phyloP scores from a whole-genome alignment of 2,888 invertebrate genomes.

The Agonopterix heracliana region DNA sequence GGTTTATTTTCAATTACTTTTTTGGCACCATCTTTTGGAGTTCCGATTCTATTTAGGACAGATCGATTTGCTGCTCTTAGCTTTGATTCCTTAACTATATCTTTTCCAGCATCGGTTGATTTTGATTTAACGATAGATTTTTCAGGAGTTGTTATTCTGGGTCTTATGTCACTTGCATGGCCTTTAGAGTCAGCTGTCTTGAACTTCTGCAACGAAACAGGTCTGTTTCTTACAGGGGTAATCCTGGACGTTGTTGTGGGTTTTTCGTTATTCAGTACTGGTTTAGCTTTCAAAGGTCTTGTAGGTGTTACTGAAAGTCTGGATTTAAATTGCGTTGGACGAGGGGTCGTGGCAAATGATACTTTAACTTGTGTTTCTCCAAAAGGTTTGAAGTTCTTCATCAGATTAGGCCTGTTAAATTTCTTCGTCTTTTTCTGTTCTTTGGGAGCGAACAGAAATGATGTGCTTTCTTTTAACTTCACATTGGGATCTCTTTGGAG shows the following conservation, averaged over 20 bases:
- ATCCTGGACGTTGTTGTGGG: not conserved
- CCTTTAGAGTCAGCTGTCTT: slow-evolving; percentile 11
- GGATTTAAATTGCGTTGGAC: not conserved
- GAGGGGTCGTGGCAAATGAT: slow-evolving; percentile 22
- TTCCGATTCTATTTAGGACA: too few relatives aligned
- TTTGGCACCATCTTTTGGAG: too few relatives aligned
- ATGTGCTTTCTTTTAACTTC: slow-evolving; percentile 6
- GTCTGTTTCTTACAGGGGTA: not conserved
- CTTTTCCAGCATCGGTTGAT: too few relatives aligned
- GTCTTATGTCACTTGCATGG: slow-evolving; percentile 14
- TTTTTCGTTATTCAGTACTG: not conserved
- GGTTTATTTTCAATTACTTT: too few relatives aligned
- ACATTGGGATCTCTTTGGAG: slow-evolving; percentile 13
- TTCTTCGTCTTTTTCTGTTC: not conserved
- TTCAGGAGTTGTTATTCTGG: not conserved
- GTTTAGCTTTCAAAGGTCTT: not conserved
- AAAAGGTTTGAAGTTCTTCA: slow-evolving; percentile 10
- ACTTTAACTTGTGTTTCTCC: slow-evolving; percentile 31
- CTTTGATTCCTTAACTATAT: too few relatives aligned
- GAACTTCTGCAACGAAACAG: not conserved
- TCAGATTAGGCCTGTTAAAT: not conserved
- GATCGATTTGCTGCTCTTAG: too few relatives aligned
- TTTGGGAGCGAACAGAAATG: not conserved
- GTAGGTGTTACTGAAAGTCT: not conserved
- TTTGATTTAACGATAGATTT: too few relatives aligned